phyloP scores from a whole-genome alignment of 2,888 invertebrate genomes.

The Thymelicus lineola region DNA sequence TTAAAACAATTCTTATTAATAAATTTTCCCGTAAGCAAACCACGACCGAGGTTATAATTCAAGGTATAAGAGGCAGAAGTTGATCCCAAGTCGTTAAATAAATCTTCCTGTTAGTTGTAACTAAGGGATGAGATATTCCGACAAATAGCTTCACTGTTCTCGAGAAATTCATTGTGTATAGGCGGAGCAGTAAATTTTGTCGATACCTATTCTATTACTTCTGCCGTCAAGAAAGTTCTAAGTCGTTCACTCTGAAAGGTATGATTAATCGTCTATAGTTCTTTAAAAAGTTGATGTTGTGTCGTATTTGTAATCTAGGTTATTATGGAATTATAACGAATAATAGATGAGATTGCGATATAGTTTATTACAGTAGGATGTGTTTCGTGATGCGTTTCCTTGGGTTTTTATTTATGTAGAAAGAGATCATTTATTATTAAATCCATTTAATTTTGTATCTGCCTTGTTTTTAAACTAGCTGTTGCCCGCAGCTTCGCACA shows the following conservation, averaged over 20 bases:
- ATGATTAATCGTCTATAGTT: neutral
- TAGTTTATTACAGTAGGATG: too few species aligned
- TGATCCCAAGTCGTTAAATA: slow-evolving; percentile 41
- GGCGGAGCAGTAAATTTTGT: slow-evolving; percentile 24
- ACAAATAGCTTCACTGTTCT: slow-evolving; percentile 23
- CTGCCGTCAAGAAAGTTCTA: neutral
- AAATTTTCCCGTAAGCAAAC: slow-evolving; percentile 22
- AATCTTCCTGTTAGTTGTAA: slow-evolving; percentile 41
- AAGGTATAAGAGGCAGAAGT: slow-evolving; percentile 37
- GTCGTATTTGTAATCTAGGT: neutral
- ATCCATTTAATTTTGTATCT: too few species aligned
- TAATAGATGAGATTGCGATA: too few species aligned
- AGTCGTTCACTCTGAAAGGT: neutral
- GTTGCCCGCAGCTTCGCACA: too few species aligned
- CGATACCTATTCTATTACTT: slow-evolving; percentile 10
- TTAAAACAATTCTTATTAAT: slow-evolving; percentile 17
- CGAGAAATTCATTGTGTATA: slow-evolving; percentile 28
- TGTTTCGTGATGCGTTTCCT: too few species aligned
- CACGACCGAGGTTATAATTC: slow-evolving; percentile 30
- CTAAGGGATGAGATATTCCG: slow-evolving; percentile 39
- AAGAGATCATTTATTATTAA: too few species aligned
- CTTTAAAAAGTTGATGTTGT: neutral
- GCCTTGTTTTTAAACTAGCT: too few species aligned
- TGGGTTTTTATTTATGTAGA: too few species aligned
- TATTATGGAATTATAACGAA: neutral